Conservation (phyloP, 2,113 vertebrate species). For the Phylloscopus trochiloides region DNA sequence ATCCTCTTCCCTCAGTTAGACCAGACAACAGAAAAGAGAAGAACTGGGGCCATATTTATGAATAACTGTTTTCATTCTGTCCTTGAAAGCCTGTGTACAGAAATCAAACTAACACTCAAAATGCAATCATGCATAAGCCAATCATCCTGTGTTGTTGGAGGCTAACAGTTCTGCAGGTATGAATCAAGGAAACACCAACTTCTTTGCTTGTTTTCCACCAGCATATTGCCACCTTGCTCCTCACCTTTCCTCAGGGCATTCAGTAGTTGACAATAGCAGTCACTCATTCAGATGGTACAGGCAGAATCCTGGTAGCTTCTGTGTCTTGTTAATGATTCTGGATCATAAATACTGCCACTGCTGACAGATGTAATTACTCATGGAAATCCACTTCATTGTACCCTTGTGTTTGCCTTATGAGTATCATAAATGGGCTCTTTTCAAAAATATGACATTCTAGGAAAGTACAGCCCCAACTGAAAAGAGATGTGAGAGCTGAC, state of each 20-base stretch:
- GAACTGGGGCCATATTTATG: not conserved
- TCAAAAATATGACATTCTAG: constrained; percentile 19
- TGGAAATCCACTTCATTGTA: constrained; percentile 28
- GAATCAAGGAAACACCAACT: not conserved
- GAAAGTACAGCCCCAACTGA: not conserved
- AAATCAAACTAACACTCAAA: constrained; percentile 2
- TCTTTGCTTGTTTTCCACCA: not conserved
- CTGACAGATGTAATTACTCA: constrained; percentile 55
- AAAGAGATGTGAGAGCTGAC: constrained; percentile 20
- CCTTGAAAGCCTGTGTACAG: not conserved
- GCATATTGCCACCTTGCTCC: not conserved
- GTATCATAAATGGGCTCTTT: constrained; percentile 38
- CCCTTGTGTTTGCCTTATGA: not conserved
- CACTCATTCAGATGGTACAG: not conserved
- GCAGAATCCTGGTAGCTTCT: not conserved
- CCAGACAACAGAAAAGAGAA: not conserved
- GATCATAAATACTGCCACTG: constrained; percentile 9
- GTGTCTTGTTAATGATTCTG: constrained; percentile 2
- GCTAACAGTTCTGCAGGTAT: not conserved
- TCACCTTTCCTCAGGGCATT: not conserved
- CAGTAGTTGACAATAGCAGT: not conserved
- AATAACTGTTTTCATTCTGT: not conserved
- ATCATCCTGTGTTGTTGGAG: not conserved
- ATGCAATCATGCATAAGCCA: not conserved
- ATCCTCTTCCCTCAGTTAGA: not conserved